Base-by-base conservation (phyloP, 2,888 invertebrate species). In the Escarpia spicata region DNA sequence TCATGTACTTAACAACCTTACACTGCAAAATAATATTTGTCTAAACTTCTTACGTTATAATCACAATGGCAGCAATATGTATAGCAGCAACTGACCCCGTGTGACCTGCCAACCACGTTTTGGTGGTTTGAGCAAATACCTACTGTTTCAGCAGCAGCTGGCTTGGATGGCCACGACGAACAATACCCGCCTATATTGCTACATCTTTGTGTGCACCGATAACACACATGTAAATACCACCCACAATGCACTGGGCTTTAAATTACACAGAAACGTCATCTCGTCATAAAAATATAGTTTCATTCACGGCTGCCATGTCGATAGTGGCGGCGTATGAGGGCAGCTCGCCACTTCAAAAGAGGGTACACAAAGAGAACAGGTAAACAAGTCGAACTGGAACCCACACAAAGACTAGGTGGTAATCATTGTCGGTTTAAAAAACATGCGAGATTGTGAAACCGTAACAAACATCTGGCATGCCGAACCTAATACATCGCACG, bases 91-190 rank as follows among this genome's bases (percentile, higher is more conserved):
- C 75, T 75, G 75, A 75, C 26, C 75, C 19, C 75, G 75, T 75
- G 75, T 75, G 75, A 75, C 75, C 75, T 75, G 75, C 26, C 75
- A 75, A 75, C 75, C 75, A 75, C 75, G 26, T 75, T 75, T 75
- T 75, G 75, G 75, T 75, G 75, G 75, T 75, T 75, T 75, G 75
- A 75, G 75, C 75, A 75, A 75, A 75, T 75, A 75, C 75, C 75
- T 75, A 26, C 75, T n/a, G 75, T 26, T 75, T 26, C 26, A 26
- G 75, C 6, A 2, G 52, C 52, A 52, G 52, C 52, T 15, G 9
- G 52, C 15, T 52, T 75, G 75, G 75, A 75, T 75, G 26, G 75
- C 75, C 75, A 75, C 75, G 75, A 26, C n/a, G 75, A 75, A 75
- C 75, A 75, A 75, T 75, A 75, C 75, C 75, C 75, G 75, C 75